Conservation (phyloP, 2,113 vertebrate genomes). For the Rhinoptilus africanus region DNA sequence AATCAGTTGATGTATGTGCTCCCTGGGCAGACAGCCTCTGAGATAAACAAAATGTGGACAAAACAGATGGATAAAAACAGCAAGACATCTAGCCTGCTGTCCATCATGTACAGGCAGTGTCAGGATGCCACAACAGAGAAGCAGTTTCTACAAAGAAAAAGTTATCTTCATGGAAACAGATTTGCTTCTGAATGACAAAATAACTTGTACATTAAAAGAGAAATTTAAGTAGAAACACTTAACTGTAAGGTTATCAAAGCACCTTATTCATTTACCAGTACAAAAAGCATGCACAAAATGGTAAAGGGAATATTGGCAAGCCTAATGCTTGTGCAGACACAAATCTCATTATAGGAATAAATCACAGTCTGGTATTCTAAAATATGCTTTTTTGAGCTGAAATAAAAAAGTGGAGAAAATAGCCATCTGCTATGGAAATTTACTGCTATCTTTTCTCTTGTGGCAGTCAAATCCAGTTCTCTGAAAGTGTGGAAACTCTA, state of each 20-base stretch:
- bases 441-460: neutral
- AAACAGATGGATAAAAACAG: neutral
- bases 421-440: neutral
- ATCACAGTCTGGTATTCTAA: neutral
- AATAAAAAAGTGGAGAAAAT: neutral
- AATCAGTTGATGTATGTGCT: neutral
- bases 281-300: neutral
- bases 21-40: neutral
- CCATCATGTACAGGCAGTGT: neutral
- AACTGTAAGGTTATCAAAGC: neutral
- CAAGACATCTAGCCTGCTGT: neutral
- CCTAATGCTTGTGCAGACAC: neutral
- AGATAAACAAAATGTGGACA: neutral
- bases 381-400: neutral
- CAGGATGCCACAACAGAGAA: neutral
- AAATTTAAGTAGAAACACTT: neutral
- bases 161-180: neutral
- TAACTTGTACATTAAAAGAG: neutral
- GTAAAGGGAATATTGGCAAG: neutral
- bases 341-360: neutral
- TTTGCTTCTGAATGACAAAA: neutral
- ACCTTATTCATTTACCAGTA: neutral
- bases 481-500: neutral
- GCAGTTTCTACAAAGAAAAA: neutral
- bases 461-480: neutral